A percentile compares a stretch with the other conserved stretches of the same genome.
Evolutionary conservation across 2,113 vertebrate genomes (phyloP).

Genomic region (Anolis carolinensis): DNA sequence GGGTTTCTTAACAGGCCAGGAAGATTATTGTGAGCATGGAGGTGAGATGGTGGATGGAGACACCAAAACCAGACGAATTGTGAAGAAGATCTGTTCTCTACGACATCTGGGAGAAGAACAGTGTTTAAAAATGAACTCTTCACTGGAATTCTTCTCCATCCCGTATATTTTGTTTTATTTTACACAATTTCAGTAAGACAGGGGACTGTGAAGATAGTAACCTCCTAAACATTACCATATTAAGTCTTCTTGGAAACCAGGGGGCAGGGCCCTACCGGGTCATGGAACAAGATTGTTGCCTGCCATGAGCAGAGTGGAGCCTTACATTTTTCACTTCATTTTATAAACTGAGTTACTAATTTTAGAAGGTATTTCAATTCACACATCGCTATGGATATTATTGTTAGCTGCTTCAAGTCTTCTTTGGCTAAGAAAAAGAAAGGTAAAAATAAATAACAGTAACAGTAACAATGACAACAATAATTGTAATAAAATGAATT

Average conservation of each 20-base stretch:
- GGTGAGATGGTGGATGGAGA: background rate
- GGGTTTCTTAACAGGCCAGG: background rate
- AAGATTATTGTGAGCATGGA: accelerated
- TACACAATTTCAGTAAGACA: slow-evolving; percentile 72
- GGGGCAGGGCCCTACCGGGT: slow-evolving; percentile 77
- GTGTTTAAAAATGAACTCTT: slow-evolving; percentile 56
- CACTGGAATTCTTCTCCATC: slow-evolving; percentile 67
- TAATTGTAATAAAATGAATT: too few relatives aligned
- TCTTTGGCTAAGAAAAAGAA: too few relatives aligned
- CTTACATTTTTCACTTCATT: slow-evolving; percentile 82
- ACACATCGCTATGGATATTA: slow-evolving; percentile 25
- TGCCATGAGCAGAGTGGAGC: slow-evolving; percentile 79
- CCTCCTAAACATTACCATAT: slow-evolving; percentile 87
- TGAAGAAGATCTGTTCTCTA: slow-evolving; percentile 9
- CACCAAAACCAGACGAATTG: slow-evolving; percentile 21
- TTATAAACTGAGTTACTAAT: slow-evolving; percentile 81
- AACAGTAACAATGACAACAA: too few relatives aligned
- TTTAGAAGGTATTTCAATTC: slow-evolving; percentile 79
- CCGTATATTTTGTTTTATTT: slow-evolving; percentile 71
- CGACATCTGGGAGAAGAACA: slow-evolving; percentile 6
- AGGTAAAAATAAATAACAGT: too few relatives aligned
- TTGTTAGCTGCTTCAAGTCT: too few relatives aligned
- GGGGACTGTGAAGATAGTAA: slow-evolving; percentile 75
- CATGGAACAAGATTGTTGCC: slow-evolving; percentile 78
- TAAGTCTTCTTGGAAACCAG: slow-evolving; percentile 82